Percentiles rank a stretch among this genome's conserved stretches.
Evolutionary conservation across 2,888 invertebrate genomes (phyloP).

Genomic region (Eurytoma californica): DNA sequence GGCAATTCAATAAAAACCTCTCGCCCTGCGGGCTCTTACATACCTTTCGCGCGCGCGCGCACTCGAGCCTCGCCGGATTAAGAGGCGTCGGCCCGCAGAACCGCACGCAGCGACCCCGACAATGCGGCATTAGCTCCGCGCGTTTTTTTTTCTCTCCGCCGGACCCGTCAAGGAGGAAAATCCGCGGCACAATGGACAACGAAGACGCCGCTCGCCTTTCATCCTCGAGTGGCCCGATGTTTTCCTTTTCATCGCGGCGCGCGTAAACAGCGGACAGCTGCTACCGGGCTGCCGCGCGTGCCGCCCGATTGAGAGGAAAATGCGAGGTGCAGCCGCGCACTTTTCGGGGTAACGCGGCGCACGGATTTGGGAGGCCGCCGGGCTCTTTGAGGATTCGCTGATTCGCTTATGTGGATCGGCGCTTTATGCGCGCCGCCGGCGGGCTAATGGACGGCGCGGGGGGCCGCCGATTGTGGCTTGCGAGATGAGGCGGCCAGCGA

Average conservation of each 20-base stretch:
- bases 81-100: no score
- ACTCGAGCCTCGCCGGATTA: no score
- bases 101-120: no score
- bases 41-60: no score
- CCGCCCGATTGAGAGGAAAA: conserved; percentile 39
- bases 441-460: background rate
- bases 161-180: no score
- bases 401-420: conserved; percentile 15
- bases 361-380: background rate
- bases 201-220: background rate
- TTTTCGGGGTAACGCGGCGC: background rate
- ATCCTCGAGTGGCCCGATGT: background rate
- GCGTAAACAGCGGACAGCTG: background rate
- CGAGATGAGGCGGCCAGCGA: no score
- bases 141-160: no score
- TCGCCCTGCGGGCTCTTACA: no score
- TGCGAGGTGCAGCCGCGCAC: background rate
- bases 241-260: background rate
- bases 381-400: background rate
- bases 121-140: no score
- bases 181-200: no score
- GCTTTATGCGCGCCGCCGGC: background rate
- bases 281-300: conserved; percentile 2
- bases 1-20: no score
- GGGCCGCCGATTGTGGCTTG: no score